A percentile compares a stretch with the other conserved stretches of the same genome.
Evolutionary conservation across 2,113 vertebrate species (phyloP).

Genomic region (Rutilus rutilus): DNA sequence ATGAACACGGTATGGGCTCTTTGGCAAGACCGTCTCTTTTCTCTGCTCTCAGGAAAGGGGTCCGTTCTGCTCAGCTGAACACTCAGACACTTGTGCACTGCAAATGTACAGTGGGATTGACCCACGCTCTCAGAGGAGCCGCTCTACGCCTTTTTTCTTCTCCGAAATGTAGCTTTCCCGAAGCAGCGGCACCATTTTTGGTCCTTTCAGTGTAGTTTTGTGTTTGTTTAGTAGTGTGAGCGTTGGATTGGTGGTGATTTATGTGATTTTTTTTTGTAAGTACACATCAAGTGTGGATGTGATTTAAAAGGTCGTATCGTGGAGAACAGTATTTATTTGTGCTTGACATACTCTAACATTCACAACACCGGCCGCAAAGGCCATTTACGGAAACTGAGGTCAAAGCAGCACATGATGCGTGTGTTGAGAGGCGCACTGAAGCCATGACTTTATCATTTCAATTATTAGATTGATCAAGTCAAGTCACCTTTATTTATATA

Average conservation of each 20-base stretch:
- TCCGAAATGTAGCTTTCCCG: neutral
- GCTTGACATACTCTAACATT: neutral
- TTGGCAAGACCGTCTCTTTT: conserved; percentile 18
- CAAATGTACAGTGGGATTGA: conserved; percentile 20
- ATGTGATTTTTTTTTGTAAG: neutral
- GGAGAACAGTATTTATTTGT: neutral
- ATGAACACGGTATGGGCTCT: conserved; percentile 4
- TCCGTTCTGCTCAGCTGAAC: conserved; percentile 11
- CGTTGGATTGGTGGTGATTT: neutral
- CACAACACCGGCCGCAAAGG: neutral
- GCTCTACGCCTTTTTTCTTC: neutral
- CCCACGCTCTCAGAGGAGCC: neutral
- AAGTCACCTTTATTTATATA: no score
- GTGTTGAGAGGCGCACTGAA: neutral
- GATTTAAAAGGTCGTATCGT: neutral
- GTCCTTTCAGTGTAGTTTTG: neutral
- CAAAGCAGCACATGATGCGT: neutral
- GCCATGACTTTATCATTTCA: neutral
- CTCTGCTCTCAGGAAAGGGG: conserved; percentile 31
- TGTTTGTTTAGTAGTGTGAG: neutral
- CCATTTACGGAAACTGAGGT: neutral
- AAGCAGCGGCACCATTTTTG: neutral
- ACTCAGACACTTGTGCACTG: neutral
- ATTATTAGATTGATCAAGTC: neutral
- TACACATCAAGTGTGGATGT: neutral